Base-by-base conservation (phyloP, 2,888 invertebrate species). In the Drosophila lutescens region DNA sequence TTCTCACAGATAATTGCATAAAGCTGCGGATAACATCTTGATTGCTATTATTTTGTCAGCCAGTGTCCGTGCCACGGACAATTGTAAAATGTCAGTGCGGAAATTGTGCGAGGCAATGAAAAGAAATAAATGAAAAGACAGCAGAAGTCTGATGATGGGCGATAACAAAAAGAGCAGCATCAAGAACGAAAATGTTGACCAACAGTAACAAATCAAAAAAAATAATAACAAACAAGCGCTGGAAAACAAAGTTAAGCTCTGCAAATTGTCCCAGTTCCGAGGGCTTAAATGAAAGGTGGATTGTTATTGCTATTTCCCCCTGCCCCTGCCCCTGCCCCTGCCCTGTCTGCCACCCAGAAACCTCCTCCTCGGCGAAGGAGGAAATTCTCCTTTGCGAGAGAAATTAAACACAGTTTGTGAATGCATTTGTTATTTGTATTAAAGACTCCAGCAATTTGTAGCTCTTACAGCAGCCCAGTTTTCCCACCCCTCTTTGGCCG, bases 71-170 rank as follows among this genome's bases (percentile, higher is more conserved):
- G 61, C 46, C 63, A 63, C 68, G 84, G 74, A 80, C 81, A 84
- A 78, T 83, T 84, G 88, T 74, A 69, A 76, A 82, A 87, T 86
- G 83, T 78, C 82, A 73, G 77, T 86, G 80, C 86, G 88, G 88
- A 87, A 83, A 87, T 87, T 82, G 88, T 79, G 74, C 44, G 73
- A n/a, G 74, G 78, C 75, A 70, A 58, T 85, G 88, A 77, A 82
- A 57, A 53, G 74, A 79, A 77, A 66, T 73, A 77, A 71, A 76
- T 73, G 66, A 71, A 78, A 61, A 68, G 77, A 77, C 62, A 17
- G 74, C 55, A 57, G 54, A 58, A 67, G 71, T 53, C 73, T 61
- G 71, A 61, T 62, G 60, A 75, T 67, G 69, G 73, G 56, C 70
- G 69, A 78, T 59, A 74, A 81, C 68, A 75, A 69, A 61, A 68